Base-by-base conservation (phyloP, 2,797 vertebrate genomes). In the Nannoperca obscura region DNA sequence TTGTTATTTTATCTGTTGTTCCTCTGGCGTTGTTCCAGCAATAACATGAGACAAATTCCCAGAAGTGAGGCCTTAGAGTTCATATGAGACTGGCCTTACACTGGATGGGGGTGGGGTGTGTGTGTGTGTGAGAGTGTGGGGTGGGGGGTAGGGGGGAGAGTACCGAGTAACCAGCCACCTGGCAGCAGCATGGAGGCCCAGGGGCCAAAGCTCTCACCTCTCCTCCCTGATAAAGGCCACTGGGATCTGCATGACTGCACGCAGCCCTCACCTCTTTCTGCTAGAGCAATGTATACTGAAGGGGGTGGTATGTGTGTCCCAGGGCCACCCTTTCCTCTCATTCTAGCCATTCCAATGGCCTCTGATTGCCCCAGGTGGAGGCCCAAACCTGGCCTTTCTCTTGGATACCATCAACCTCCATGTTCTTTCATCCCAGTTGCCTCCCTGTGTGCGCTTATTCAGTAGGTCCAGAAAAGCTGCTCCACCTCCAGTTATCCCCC, bases 311-410 rank as follows among this genome's bases (percentile, higher is more conserved):
- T 81, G 50, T 74, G 58, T 83, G 50, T 85, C 72, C 57, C 42
- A n/a, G n/a, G 66, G 61, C 84, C 71, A 72, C 75, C 68, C 81
- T 75, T 66, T 82, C 60, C 57, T 83, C 80, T 86, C 50, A 62
- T 75, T 84, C 76, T 80, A 80, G 74, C 74, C 80, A 80, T 77
- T 89, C 69, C 71, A 55, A 40, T 74, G 86, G 80, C 86, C 80
- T 85, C 74, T 80, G 70, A 75, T 82, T 81, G 86, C 79, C 87
- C 72, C 76, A 54, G 81, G 80, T 82, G 65, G 78, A 86, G 87
- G 88, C 81, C 89, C 86, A 91, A 87, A 83, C 47, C 55, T 64
- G 66, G 71, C 60, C 71, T 74, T 47, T 76, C 46, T 24, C 46
- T 82, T 74, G 50, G 62, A 52, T 46, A 78, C 66, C 73, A 65